Evolutionary conservation across 1,140 invertebrate genomes (phyloP), one percentile per base, ranked within the genome.

Genomic region (Zaprionus davidi): DNA sequence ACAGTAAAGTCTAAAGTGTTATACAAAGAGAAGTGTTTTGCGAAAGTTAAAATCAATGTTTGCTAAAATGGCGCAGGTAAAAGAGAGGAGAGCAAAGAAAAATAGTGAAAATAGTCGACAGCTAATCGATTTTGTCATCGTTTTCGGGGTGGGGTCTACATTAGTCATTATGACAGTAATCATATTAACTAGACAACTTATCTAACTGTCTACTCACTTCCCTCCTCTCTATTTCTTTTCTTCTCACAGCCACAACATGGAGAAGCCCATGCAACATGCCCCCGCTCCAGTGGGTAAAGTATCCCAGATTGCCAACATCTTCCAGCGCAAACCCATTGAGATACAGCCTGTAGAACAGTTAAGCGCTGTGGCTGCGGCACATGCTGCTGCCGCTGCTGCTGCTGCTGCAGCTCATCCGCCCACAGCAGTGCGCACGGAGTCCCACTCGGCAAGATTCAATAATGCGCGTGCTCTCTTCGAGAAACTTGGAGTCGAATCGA

Each of bases 381-480:
- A 92, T 55, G 84, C 92, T 36, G 90, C 87, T 11, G 81, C 88
- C 34, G 78, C 87, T 9, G 87, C 90, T 2, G 83, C 88, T 1
- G 84, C 81, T 6, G 81, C 90, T 36, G 79, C 88, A 17, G 85
- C 80, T 34, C 70, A 79, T 34, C 96, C 96, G 3, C 24, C 59
- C 3, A 96, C 97, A n/a, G 9, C 9, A 34, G 96, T 96, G 49
- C 94, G 97, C 59, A 97, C 97, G 3, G 97, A 98, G 93, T 97
- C 97, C 74, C 97, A 98, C 91, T 95, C 98, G 74, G 96, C 97
- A 17, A 94, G 98, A 57, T 99, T 99, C 93, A 98, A 98, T 91
- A 98, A 97, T 93, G 98, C 98, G 1, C 94, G 97, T 36, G 98
- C 98, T 26, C 94, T 99, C 24, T 99, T 99, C 93, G 98, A 98